Evolutionary conservation across 2,888 invertebrate genomes (phyloP), one percentile per base, ranked within the genome.

Genomic region (Sussaba pulchella): DNA sequence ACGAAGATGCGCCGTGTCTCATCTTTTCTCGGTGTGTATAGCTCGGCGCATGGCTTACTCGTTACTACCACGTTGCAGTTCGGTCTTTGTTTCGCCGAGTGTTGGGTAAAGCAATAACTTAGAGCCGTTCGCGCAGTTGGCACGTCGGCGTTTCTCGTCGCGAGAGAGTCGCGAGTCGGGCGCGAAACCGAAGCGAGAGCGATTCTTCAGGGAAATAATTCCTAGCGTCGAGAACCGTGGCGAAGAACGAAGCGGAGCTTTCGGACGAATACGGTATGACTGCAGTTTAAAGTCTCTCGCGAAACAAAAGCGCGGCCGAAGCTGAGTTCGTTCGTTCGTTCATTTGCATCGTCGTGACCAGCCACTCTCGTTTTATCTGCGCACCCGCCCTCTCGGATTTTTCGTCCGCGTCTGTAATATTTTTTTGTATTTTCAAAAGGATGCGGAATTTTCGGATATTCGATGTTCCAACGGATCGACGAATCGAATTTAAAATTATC

Each of bases 51-150:
- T 36, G 26, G 36, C 43, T 1, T 17, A n/a, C n/a, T 14, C 19
- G 19, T 31, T 17, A 21, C 12, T 5, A n/a, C 50, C 17, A n/a
- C 26, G n/a, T n/a, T 6, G 9, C 14, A n/a, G 52, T 36, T 39
- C n/a, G 45, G 24, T 21, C 19, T 45, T 67, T 63, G 63, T 57
- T 69, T 69, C 50, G 54, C 39, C 19, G 67, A 66, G 39, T 47
- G 43, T 73, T 67, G 45, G 67, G 1, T 39, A n/a, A n/a, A 47
- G 73, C 52, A 69, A 69, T 69, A 78, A 78, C 78, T 73, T 63
- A 54, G 26, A 54, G 61, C 12, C 67, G n/a, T 31, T 47, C 50
- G 63, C 63, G 47, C 31, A 69, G 73, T 72, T 61, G 67, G 67
- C 67, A 73, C 45, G 31, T 72, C 31, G 63, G 17, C 36, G n/a